These are phyloP conservation scores for Oncorhynchus tshawytscha DNA, from an alignment of 2,113 vertebrate genomes.

Conservation along the genomic window DNA sequence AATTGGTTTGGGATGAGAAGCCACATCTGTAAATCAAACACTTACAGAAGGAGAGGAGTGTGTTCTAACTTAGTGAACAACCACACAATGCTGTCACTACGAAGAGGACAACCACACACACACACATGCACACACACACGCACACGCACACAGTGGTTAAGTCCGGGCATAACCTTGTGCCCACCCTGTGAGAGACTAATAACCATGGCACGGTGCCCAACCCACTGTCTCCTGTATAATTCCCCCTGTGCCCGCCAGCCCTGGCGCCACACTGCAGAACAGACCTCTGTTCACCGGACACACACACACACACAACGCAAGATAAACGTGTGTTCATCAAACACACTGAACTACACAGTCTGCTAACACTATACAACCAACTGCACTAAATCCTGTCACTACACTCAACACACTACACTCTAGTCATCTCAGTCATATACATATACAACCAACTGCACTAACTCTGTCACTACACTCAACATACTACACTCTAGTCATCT, in stretches of 20 bases:
- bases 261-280: constrained; percentile 62
- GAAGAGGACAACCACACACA: constrained; percentile 39
- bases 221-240: constrained; percentile 80
- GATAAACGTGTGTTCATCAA: constrained; percentile 41
- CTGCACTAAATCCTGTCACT: background rate
- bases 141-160: constrained; percentile 60
- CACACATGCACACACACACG: constrained; percentile 52
- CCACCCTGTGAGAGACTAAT: constrained; percentile 70
- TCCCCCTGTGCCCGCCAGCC: constrained; percentile 66
- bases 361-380: background rate
- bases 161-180: constrained; percentile 58
- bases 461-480: background rate
- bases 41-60: constrained; percentile 53
- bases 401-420: background rate
- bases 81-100: constrained; percentile 71
- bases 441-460: background rate
- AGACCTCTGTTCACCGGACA: constrained; percentile 25
- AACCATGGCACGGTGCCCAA: constrained; percentile 76
- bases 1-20: too few relatives aligned
- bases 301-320: background rate
- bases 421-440: constrained; percentile 14
- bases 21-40: too few relatives aligned
- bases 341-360: constrained; percentile 4
- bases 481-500: background rate
- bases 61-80: constrained; percentile 51